These are phyloP conservation scores for Nycticryphes semicollaris DNA, from an alignment of 2,113 vertebrate genomes.

Conservation along the genomic window DNA sequence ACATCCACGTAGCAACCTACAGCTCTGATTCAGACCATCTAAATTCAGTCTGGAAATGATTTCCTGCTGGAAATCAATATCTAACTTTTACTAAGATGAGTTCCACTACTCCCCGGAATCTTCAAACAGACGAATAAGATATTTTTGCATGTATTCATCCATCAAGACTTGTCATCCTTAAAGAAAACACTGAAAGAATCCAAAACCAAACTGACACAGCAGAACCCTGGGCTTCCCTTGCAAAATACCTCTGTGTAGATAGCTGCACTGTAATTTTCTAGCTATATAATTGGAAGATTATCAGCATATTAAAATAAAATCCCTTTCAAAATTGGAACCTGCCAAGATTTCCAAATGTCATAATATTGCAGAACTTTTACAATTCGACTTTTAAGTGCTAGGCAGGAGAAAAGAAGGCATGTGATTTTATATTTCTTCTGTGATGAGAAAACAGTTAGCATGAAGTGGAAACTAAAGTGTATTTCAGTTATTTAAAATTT, in stretches of 20 bases:
- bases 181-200: not conserved
- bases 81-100: not conserved
- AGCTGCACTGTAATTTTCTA: not conserved
- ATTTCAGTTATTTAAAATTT: not conserved
- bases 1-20: not conserved
- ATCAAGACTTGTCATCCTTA: not conserved
- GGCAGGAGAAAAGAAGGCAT: not conserved
- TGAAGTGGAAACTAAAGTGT: not conserved
- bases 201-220: not conserved
- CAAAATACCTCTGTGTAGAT: not conserved
- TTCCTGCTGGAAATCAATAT: constrained; percentile 5
- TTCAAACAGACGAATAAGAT: not conserved
- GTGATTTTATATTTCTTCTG: not conserved
- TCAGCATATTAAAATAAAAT: not conserved
- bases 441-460: not conserved
- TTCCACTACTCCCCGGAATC: not conserved
- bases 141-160: not conserved
- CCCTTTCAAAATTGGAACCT: not conserved
- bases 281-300: not conserved
- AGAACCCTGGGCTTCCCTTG: not conserved
- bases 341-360: not conserved
- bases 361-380: not conserved
- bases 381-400: not conserved
- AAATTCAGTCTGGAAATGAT: not conserved
- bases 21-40: constrained; percentile 13